A percentile compares a stretch with the other conserved stretches of the same genome.
Evolutionary conservation across 1,140 invertebrate species (phyloP).

Genomic region (Apocrypta bakeri): DNA sequence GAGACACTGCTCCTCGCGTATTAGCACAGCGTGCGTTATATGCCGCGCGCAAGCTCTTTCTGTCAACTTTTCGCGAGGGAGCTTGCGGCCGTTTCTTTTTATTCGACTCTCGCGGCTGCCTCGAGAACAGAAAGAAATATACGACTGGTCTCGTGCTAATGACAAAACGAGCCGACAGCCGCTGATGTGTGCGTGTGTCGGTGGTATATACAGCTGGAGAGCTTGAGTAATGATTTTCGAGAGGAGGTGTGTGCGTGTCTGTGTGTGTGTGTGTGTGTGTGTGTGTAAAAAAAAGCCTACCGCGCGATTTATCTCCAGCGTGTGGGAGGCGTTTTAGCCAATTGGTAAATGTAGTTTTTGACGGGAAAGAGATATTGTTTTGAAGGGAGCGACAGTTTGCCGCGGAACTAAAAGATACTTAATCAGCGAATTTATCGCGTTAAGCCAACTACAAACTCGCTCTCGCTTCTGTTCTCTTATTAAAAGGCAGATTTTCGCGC

Average conservation of each 20-base stretch:
- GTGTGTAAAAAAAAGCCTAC: no score
- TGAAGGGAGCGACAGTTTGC: background rate
- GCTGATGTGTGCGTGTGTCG: background rate
- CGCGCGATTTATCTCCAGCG: no score
- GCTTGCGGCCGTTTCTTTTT: background rate
- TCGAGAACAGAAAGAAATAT: background rate
- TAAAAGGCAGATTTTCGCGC: conserved; percentile 25
- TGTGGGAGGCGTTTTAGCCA: background rate
- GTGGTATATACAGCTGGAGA: background rate
- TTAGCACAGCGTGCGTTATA: background rate
- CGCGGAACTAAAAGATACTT: background rate
- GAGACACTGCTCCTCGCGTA: background rate
- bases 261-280: no score
- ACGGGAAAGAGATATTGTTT: background rate
- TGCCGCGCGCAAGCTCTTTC: background rate
- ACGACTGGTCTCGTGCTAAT: background rate
- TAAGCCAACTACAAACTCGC: background rate
- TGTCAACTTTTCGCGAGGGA: background rate
- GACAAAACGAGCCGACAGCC: background rate
- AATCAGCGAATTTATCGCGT: background rate
- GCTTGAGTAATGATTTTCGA: background rate
- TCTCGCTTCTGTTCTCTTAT: conserved; percentile 20
- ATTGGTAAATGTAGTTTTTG: background rate
- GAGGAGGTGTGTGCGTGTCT: no score
- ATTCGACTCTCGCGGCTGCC: background rate